A percentile compares a stretch with the other conserved stretches of the same genome.
phyloP scores from a whole-genome alignment of 2,113 vertebrate species.

The Eudyptes chrysolophus region DNA sequence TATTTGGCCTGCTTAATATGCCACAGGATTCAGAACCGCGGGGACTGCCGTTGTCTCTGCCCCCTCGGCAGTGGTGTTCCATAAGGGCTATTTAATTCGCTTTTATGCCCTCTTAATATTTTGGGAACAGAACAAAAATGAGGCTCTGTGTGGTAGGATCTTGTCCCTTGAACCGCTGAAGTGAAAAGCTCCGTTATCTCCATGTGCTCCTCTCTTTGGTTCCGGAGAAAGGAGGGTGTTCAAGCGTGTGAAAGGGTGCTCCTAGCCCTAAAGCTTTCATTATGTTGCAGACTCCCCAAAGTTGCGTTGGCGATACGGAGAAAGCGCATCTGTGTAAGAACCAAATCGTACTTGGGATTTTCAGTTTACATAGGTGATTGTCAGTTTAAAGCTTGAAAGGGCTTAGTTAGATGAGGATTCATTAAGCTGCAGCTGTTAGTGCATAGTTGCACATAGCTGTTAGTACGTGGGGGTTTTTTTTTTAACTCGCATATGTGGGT shows the following conservation, averaged over 20 bases:
- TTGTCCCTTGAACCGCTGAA: too few species aligned
- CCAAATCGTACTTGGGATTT: neutral
- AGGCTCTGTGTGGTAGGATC: neutral
- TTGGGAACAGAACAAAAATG: neutral
- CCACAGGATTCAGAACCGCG: rapidly evolving
- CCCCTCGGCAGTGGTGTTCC: neutral
- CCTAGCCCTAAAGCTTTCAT: neutral
- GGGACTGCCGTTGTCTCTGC: neutral
- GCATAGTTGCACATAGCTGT: neutral
- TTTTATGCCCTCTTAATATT: neutral
- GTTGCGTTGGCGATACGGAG: rapidly evolving
- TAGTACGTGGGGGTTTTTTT: too few species aligned
- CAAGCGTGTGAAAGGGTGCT: rapidly evolving
- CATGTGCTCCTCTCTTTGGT: neutral
- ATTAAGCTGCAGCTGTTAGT: neutral
- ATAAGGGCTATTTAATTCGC: neutral
- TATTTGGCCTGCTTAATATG: neutral
- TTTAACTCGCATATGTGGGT: neutral
- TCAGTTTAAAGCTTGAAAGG: neutral
- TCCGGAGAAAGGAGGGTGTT: neutral
- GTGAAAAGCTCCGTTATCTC: too few species aligned
- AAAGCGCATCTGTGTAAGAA: too few species aligned
- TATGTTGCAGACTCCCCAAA: neutral
- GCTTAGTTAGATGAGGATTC: neutral
- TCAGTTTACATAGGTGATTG: neutral